Conservation (phyloP, 2,797 vertebrate species). For the Malurus splendens region DNA sequence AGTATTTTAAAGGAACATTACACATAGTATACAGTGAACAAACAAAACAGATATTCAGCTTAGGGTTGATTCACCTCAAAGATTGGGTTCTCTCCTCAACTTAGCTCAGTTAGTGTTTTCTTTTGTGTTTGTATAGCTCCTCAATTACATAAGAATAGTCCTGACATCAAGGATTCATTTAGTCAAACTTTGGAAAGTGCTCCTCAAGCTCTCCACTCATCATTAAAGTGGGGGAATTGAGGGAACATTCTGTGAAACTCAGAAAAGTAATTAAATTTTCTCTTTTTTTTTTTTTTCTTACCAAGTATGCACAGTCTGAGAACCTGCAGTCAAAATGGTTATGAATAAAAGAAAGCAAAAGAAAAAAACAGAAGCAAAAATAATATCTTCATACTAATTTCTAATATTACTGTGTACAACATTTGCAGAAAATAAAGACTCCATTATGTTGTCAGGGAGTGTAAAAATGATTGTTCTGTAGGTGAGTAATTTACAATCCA, state of each 20-base stretch:
- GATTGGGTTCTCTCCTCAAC: neutral
- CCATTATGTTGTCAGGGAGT: fast-evolving
- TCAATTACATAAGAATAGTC: neutral
- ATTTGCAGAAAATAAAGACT: neutral
- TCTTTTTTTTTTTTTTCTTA: fast-evolving
- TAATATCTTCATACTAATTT: neutral
- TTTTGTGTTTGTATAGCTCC: neutral
- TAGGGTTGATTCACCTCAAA: neutral
- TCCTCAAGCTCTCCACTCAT: neutral
- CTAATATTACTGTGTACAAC: neutral
- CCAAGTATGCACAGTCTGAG: neutral
- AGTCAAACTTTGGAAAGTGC: neutral
- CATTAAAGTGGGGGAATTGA: neutral
- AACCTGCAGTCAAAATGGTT: neutral
- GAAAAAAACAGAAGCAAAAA: neutral
- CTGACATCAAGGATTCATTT: neutral
- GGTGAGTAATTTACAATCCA: neutral
- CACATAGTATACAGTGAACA: neutral
- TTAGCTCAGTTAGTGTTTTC: neutral
- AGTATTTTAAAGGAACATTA: neutral
- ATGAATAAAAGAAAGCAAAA: neutral
- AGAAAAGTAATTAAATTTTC: neutral
- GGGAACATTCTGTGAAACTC: neutral
- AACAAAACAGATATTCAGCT: neutral
- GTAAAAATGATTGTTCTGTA: neutral